Base-by-base conservation (phyloP, 2,888 invertebrate genomes). In the Sialis lutaria region DNA sequence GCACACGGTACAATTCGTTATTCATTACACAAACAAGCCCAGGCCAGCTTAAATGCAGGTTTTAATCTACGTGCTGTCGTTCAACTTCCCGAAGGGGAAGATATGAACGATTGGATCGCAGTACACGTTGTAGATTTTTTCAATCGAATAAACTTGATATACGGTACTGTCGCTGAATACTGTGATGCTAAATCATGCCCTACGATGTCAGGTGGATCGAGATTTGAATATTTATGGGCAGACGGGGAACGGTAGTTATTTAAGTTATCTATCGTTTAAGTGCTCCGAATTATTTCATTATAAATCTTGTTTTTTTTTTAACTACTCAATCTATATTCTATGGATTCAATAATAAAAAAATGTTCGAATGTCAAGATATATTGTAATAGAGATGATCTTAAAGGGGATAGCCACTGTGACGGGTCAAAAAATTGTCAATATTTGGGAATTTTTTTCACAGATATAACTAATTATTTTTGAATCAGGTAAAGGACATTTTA, bases 71-170 rank as follows among this genome's bases (percentile, higher is more conserved):
- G 83, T 50, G 67, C 71, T 44, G 89, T 83, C 2, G 92, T 92
- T 1, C 79, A 79, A 59, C 65, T 92, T 50, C 91, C 91, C 2
- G 74, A 76, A 32, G 82, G 82, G 5, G 91, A 92, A 66, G 84
- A 86, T 62, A 64, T 84, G 45, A 86, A 88, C 58, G 92, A 92
- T 63, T 92, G 92, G 92, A 74, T 90, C 37, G 91, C 91, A 12
- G 91, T 92, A 5, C 91, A 92, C 67, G 90, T 91, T 55, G 91
- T 92, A 33, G 91, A 92, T 61, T 92, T 92, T 63, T 92, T 92
- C 67, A 92, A 92, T 64, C 76, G 92, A 57, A 89, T 92, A 54
- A 92, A 92, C 67, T 67, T 92, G 42, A 84, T 92, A 54, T 92
- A 92, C 65, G 91, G 91, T 6, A 90, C 89, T 1, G 80, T 90